These are phyloP conservation scores for Urophycis tenuis DNA, from an alignment of 2,797 vertebrate genomes.

Conservation along the genomic window DNA sequence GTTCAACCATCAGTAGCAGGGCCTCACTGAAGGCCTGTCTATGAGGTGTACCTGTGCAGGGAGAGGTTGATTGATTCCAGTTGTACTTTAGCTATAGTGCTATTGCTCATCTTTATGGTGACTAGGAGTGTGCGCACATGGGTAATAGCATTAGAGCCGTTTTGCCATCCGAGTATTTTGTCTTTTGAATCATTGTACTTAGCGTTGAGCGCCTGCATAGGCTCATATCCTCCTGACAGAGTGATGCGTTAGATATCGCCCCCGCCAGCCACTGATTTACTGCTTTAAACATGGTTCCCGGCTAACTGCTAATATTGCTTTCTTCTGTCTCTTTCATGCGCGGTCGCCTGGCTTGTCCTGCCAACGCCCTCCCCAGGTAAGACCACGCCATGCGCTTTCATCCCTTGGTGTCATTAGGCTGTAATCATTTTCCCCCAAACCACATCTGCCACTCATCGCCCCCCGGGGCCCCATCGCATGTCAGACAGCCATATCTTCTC, in stretches of 20 bases:
- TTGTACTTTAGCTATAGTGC: background rate
- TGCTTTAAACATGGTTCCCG: slow-evolving; percentile 29
- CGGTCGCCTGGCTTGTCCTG: slow-evolving; percentile 48
- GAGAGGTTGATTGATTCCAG: background rate
- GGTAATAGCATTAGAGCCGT: background rate
- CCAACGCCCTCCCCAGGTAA: slow-evolving; percentile 69
- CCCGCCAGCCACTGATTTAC: slow-evolving; percentile 29
- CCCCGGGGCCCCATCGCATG: slow-evolving; percentile 27
- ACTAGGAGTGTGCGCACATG: background rate
- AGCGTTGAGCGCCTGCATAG: background rate
- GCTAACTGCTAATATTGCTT: slow-evolving; percentile 48
- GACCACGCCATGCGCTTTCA: slow-evolving; percentile 63
- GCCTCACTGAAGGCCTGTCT: background rate
- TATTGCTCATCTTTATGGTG: background rate
- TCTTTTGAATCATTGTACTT: background rate
- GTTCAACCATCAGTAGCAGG: background rate
- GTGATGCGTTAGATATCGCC: slow-evolving; percentile 10
- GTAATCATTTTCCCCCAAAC: slow-evolving; percentile 38
- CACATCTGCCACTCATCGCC: slow-evolving; percentile 32
- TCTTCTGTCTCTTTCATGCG: slow-evolving; percentile 69
- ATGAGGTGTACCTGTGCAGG: background rate
- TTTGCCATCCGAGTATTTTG: background rate
- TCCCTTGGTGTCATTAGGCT: slow-evolving; percentile 49
- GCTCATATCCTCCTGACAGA: slow-evolving; percentile 34
- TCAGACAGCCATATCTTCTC: slow-evolving; percentile 37